Percentiles rank a stretch among this genome's conserved stretches.
phyloP scores from a whole-genome alignment of 2,113 vertebrate genomes.

The Micromys minutus region DNA sequence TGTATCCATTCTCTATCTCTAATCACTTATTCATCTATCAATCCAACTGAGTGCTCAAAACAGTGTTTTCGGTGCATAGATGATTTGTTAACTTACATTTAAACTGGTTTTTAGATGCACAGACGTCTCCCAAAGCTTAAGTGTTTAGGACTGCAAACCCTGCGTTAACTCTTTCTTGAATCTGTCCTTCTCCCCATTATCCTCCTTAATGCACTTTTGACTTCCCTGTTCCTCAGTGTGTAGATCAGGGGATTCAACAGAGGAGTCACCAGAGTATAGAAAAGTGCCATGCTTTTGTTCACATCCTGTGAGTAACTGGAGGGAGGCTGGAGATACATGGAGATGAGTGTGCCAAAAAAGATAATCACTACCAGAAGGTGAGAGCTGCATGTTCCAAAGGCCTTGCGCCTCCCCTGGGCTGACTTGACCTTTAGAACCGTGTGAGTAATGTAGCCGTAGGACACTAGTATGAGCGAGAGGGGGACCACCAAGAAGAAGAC shows the following conservation, averaged over 20 bases:
- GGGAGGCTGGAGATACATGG: conserved; percentile 67
- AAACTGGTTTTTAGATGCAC: background rate
- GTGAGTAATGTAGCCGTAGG: conserved; percentile 53
- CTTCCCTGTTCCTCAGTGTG: conserved; percentile 64
- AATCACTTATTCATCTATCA: background rate
- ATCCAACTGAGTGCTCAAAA: background rate
- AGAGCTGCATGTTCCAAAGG: conserved; percentile 62
- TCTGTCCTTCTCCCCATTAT: background rate
- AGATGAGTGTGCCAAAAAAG: conserved; percentile 67
- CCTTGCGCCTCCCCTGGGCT: conserved; percentile 33
- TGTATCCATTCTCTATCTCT: background rate
- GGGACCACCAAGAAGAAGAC: conserved; percentile 40
- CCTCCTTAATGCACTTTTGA: conserved; percentile 59
- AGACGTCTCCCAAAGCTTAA: background rate
- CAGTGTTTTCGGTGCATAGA: background rate
- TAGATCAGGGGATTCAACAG: conserved; percentile 68
- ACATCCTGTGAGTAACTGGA: conserved; percentile 67
- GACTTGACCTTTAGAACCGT: conserved; percentile 56
- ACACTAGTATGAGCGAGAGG: conserved; percentile 60
- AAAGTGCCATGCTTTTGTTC: conserved; percentile 62
- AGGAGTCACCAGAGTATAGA: conserved; percentile 67
- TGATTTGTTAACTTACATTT: background rate
- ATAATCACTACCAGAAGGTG: conserved; percentile 65
- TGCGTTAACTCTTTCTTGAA: background rate
- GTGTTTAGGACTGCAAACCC: background rate